Percentiles rank a stretch among this genome's conserved stretches.
Conservation (phyloP, 2,888 invertebrate genomes). For the Microctonus aethiopoides region DNA sequence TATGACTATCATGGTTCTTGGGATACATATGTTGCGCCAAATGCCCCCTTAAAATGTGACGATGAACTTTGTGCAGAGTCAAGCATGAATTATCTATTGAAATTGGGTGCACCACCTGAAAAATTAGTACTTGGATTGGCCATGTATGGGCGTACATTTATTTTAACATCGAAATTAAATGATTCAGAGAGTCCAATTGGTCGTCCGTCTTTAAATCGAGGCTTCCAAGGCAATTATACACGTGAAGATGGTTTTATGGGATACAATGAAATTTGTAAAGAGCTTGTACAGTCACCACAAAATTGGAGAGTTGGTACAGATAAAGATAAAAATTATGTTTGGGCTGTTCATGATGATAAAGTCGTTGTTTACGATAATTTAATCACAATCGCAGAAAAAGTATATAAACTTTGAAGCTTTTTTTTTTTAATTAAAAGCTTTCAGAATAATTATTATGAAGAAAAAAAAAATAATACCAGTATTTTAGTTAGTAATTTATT, state of each 20-base stretch:
- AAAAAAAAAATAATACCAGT: too few species aligned
- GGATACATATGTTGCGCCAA: constrained; percentile 81
- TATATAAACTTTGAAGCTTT: constrained; percentile 65
- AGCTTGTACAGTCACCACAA: constrained; percentile 40
- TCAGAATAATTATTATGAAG: too few species aligned
- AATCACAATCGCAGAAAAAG: constrained; percentile 80
- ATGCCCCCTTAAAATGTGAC: constrained; percentile 77
- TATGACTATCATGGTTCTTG: constrained; percentile 91
- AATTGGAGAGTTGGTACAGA: constrained; percentile 80
- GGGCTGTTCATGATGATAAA: constrained; percentile 72
- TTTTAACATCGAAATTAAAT: constrained; percentile 62
- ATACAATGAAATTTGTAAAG: constrained; percentile 77
- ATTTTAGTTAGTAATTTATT: too few species aligned
- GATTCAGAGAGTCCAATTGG: constrained; percentile 67
- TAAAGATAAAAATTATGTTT: constrained; percentile 73
- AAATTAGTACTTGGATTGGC: constrained; percentile 87
- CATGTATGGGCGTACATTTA: constrained; percentile 85
- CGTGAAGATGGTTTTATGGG: constrained; percentile 86
- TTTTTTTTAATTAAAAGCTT: too few species aligned
- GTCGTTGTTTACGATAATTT: constrained; percentile 84
- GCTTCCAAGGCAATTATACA: constrained; percentile 83
- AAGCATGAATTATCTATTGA: constrained; percentile 80
- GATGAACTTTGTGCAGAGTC: constrained; percentile 78
- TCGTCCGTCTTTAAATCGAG: constrained; percentile 70
- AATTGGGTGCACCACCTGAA: constrained; percentile 78